Evolutionary conservation across 1,140 invertebrate genomes (phyloP), one percentile per base, ranked within the genome.

Genomic region (Lethocerus indicus): DNA sequence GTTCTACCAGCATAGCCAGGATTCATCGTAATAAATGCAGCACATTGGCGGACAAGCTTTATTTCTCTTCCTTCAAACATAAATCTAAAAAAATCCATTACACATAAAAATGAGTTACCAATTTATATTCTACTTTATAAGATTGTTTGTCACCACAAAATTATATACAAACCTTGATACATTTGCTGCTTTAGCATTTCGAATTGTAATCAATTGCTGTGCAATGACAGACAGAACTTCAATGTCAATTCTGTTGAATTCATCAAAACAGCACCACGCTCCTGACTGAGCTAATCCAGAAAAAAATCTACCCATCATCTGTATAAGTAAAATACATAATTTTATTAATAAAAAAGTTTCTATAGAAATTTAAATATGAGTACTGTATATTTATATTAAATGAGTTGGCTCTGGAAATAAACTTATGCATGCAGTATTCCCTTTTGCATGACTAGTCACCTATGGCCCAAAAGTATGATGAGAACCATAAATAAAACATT

Each of bases 201-300:
- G 67, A 37, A 86, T 84, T 1, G 81, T 83, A 40, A 84, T 83
- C 26, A 86, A 61, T 59, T 86, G 83, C 56, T 87, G 83, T 1
- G 82, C 87, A 43, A 91, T 87, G 7, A 92, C 87, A 6, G 87
- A 90, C 27, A 91, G 63, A 9, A 92, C 87, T 66, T 90, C 87
- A 52, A 92, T 86, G 54, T 91, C 83, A 39, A 91, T 90, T 5
- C 87, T 70, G 64, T 92, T 92, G 62, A 92, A 90, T 62, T 92
- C 87, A 57, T 92, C 87, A 63, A 92, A 90, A 58, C 87, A 92
- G 58, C 84, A 86, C 87, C 87, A 90, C 1, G 85, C 85, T 5
- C 87, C 87, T 2, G 82, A 87, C 49, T 87, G 85, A 0, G 84
- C 86, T 50, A 90, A 61, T 0, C 87, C 86, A 6, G 83, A 82